Evolutionary conservation across 2,797 vertebrate genomes (phyloP).

Genomic region (Odontamblyopus lacepedii): DNA sequence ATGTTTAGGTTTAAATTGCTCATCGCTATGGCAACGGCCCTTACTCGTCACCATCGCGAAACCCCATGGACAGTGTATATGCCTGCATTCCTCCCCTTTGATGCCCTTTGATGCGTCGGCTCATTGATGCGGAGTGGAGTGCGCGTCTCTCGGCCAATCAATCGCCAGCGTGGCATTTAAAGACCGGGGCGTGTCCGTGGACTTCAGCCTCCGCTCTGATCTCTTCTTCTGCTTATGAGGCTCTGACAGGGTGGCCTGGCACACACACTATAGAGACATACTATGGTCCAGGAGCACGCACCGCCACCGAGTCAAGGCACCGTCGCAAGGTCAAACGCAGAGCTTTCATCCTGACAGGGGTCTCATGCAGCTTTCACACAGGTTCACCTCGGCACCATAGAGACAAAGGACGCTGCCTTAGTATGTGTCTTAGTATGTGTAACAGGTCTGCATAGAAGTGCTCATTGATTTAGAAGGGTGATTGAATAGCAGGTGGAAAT

Average conservation of each 20-base stretch:
- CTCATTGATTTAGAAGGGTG: background rate
- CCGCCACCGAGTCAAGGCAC: slow-evolving; percentile 23
- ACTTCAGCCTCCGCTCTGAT: slow-evolving; percentile 55
- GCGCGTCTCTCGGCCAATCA: slow-evolving; percentile 67
- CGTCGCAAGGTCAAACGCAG: slow-evolving; percentile 43
- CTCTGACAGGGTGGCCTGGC: slow-evolving; percentile 27
- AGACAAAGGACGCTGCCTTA: slow-evolving; percentile 15
- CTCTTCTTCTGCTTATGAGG: slow-evolving; percentile 32
- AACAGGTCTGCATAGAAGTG: background rate
- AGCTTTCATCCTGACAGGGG: slow-evolving; percentile 34
- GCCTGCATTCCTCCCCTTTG: slow-evolving; percentile 40
- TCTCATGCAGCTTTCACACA: slow-evolving; percentile 31
- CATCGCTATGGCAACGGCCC: too few species aligned
- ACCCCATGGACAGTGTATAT: too few species aligned
- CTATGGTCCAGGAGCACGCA: background rate
- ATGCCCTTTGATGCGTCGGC: slow-evolving; percentile 68
- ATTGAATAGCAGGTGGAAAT: background rate
- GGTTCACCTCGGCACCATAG: slow-evolving; percentile 19
- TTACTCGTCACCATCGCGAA: too few species aligned
- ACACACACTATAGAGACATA: slow-evolving; percentile 5
- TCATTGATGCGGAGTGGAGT: slow-evolving; percentile 56
- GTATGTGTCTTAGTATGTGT: slow-evolving; percentile 11
- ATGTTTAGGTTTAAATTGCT: too few species aligned
- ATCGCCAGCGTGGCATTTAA: slow-evolving; percentile 69
- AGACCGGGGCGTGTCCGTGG: slow-evolving; percentile 56